Evolutionary conservation across 2,797 vertebrate genomes (phyloP).

Genomic region (Gorsachius magnificus): DNA sequence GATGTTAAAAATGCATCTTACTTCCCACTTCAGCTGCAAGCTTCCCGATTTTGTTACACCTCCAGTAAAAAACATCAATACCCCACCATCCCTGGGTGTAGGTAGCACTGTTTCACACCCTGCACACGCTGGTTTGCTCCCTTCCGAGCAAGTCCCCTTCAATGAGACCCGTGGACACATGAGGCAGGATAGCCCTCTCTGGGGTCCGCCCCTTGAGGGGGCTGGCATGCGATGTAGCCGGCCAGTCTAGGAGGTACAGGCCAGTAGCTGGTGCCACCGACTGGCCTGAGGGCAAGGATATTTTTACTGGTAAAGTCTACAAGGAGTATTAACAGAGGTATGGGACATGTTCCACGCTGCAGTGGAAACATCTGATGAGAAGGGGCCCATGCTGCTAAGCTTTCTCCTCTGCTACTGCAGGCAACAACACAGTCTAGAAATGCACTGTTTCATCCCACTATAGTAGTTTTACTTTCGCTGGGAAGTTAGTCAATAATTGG

Average conservation of each 20-base stretch:
- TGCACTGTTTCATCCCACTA: neutral
- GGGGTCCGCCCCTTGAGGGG: neutral
- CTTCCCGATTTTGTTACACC: neutral
- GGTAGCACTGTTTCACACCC: neutral
- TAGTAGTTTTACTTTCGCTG: neutral
- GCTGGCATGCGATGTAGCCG: accelerated
- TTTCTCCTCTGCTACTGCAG: neutral
- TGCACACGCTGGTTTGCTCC: neutral
- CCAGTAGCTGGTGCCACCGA: neutral
- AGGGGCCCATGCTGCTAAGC: neutral
- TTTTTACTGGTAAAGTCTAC: neutral
- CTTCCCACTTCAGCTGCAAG: neutral
- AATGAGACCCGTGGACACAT: neutral
- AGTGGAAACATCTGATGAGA: neutral
- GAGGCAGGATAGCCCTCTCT: neutral
- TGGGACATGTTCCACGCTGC: neutral
- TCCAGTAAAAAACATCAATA: neutral
- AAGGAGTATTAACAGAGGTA: neutral
- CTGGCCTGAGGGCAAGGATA: neutral
- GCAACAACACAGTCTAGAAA: accelerated
- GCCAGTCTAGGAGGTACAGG: too few relatives aligned
- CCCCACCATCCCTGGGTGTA: neutral
- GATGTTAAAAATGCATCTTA: neutral
- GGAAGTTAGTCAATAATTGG: neutral
- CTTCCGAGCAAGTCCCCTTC: neutral